Evolutionary conservation across 2,888 invertebrate genomes (phyloP).

Genomic region (Agonopterix arenella): DNA sequence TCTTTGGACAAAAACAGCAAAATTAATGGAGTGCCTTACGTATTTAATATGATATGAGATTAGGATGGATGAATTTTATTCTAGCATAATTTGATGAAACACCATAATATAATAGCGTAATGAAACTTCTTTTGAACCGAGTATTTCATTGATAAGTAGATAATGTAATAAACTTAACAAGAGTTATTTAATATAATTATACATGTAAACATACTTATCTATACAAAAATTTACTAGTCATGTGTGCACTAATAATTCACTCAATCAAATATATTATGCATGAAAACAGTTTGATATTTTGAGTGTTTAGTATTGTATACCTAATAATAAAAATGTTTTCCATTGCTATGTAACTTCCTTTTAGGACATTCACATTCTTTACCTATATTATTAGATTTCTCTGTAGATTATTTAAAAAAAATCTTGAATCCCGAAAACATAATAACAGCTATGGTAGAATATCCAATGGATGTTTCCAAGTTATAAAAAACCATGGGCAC

Average conservation of each 20-base stretch:
- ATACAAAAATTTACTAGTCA: slow-evolving; percentile 15
- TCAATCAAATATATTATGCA: not conserved
- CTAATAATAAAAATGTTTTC: not conserved
- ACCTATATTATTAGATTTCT: too few species aligned
- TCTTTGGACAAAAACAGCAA: slow-evolving; percentile 68
- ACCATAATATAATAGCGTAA: slow-evolving; percentile 70
- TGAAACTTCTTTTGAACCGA: slow-evolving; percentile 59
- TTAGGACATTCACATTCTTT: too few species aligned
- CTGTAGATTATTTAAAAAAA: too few species aligned
- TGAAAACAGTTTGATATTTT: not conserved
- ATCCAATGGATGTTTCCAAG: too few species aligned
- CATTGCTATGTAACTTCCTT: too few species aligned
- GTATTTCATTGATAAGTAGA: slow-evolving; percentile 56
- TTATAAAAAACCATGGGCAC: too few species aligned
- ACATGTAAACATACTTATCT: slow-evolving; percentile 27
- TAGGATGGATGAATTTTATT: slow-evolving; percentile 74
- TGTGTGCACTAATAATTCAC: slow-evolving; percentile 35
- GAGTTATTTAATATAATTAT: slow-evolving; percentile 47
- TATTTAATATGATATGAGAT: slow-evolving; percentile 69
- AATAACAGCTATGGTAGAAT: too few species aligned
- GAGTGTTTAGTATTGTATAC: slow-evolving; percentile 5
- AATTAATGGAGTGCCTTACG: slow-evolving; percentile 77
- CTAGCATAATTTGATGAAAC: slow-evolving; percentile 75
- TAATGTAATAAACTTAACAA: slow-evolving; percentile 55
- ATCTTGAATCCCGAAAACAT: too few species aligned